Evolutionary conservation across 2,797 vertebrate species (phyloP), one percentile per base, ranked within the genome.

Genomic region (Harpagifer antarcticus): DNA sequence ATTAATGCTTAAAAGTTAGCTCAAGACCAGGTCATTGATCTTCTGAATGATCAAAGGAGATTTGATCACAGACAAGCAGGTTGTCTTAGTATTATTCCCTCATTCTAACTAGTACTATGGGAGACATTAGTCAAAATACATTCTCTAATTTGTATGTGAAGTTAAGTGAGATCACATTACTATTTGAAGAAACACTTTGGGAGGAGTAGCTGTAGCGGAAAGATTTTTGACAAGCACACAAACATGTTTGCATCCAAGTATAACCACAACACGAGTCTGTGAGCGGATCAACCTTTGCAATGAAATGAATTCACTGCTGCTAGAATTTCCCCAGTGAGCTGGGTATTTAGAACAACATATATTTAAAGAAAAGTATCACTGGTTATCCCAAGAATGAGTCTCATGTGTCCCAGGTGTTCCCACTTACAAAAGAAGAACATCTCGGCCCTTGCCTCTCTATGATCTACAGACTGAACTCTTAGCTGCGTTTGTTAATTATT

Each of bases 1-100:
- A 72, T 67, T 12, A 31, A 52, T 50, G 43, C 27, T 27, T 56
- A 66, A 76, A 45, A 56, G 53, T 69, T 57, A 63, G 31, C 56
- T 58, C 23, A 68, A 62, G 50, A 56, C 19, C 45, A 27, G 33
- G 49, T 80, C 68, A 84, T n/a, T 55, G 67, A 64, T 61, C 40
- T 55, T 47, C 62, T 37, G 12, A 54, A 13, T 63, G 80, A 82
- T 82, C 72, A 72, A 72, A 83, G 63, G 49, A 60, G 23, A 76
- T 17, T 6, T 49, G 52, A 20, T 27, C 57, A 31, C 20, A 67
- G 45, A 40, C n/a, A 58, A 43, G 62, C 44, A 40, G 10, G 16
- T 20, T 42, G 49, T 71, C 56, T 4, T 53, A 45, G 15, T 2
- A 72, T 57, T 13, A 66, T 4, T 14, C 14, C 31, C 40, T 20